Evolutionary conservation across 2,113 vertebrate species (phyloP).

Genomic region (Mus spicilegus): DNA sequence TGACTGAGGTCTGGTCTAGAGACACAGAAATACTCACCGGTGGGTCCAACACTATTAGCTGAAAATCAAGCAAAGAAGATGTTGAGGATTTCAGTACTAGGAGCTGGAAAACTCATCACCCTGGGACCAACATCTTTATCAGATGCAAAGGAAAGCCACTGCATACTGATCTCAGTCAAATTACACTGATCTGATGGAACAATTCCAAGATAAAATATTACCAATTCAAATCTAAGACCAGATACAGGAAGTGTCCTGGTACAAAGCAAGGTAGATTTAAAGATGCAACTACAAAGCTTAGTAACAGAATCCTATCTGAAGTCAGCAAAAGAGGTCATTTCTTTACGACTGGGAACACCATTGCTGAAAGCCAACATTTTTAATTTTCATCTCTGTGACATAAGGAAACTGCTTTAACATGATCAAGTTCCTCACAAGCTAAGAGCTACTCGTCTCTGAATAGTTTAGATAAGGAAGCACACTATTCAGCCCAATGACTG

Average conservation of each 20-base stretch:
- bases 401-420: background rate
- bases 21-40: constrained; percentile 91
- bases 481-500: background rate
- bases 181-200: no score
- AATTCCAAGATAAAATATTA: background rate
- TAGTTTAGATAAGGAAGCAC: background rate
- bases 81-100: background rate
- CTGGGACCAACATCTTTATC: background rate
- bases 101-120: background rate
- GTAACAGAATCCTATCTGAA: background rate
- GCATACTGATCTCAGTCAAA: background rate
- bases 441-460: background rate
- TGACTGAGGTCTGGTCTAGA: background rate
- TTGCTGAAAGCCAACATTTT: background rate
- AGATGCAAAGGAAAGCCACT: background rate
- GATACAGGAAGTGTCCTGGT: background rate
- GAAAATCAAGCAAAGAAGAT: constrained; percentile 87
- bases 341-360: background rate
- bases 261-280: background rate
- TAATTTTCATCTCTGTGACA: background rate
- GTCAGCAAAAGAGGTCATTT: background rate
- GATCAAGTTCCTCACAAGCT: background rate
- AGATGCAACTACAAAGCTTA: background rate
- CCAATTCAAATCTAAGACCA: background rate
- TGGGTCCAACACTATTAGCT: constrained; percentile 96